These are phyloP conservation scores for Ectobius pallidus DNA, from an alignment of 2,888 invertebrate genomes.

Conservation along the genomic window DNA sequence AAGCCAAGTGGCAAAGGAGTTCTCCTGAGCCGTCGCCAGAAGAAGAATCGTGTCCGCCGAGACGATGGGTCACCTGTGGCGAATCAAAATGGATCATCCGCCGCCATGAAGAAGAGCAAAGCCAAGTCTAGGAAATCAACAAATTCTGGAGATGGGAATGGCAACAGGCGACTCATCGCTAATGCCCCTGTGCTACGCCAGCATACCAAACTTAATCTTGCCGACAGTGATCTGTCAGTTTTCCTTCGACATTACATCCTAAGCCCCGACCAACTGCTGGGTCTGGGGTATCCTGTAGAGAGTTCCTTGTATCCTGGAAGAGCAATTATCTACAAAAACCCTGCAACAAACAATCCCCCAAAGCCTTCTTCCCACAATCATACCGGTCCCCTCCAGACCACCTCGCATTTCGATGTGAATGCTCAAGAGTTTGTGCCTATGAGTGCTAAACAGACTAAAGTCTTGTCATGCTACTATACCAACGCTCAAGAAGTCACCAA, in stretches of 20 bases:
- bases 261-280: constrained; percentile 65
- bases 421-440: constrained; percentile 70
- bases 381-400: constrained; percentile 51
- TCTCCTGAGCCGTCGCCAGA: constrained; percentile 60
- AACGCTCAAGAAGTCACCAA: constrained; percentile 3
- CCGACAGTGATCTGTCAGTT: constrained; percentile 62
- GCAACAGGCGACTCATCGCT: not conserved
- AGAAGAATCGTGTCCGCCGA: constrained; percentile 56
- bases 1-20: constrained; percentile 30
- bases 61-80: constrained; percentile 48
- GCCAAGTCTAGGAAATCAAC: constrained; percentile 43
- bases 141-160: constrained; percentile 10
- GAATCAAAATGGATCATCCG: constrained; percentile 37
- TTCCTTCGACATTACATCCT: constrained; percentile 68
- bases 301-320: constrained; percentile 64
- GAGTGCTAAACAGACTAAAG: constrained; percentile 32
- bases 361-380: constrained; percentile 47
- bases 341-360: constrained; percentile 35
- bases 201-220: constrained; percentile 55
- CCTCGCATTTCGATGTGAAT: constrained; percentile 64
- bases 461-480: constrained; percentile 15
- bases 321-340: constrained; percentile 66
- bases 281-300: constrained; percentile 75
- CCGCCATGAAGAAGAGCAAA: constrained; percentile 46
- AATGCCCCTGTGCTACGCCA: constrained; percentile 51